These are phyloP conservation scores for Parauchenoglanis punctatus DNA, from an alignment of 2,797 vertebrate species.

Conservation along the genomic window DNA sequence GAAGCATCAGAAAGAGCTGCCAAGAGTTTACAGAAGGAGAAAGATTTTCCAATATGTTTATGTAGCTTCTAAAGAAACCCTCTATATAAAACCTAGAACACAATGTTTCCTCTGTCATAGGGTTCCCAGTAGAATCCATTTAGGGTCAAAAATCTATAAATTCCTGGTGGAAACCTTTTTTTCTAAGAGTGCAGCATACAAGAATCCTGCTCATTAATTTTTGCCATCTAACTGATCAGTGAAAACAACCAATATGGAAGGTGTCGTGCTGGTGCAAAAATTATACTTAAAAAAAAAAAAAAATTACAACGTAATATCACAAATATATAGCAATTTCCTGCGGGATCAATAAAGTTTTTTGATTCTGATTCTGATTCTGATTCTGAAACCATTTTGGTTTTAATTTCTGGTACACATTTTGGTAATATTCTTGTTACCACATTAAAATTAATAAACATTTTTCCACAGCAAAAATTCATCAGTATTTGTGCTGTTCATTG, in stretches of 20 bases:
- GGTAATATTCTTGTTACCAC: background rate
- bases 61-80: background rate
- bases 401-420: background rate
- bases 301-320: too few relatives aligned
- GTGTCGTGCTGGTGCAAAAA: background rate
- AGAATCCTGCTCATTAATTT: background rate
- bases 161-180: background rate
- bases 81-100: background rate
- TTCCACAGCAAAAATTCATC: background rate
- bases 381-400: too few relatives aligned
- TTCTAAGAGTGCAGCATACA: background rate
- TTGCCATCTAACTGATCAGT: background rate
- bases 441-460: background rate
- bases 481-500: background rate
- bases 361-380: too few relatives aligned
- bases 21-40: too few relatives aligned
- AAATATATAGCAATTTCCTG: too few relatives aligned
- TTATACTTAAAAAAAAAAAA: background rate
- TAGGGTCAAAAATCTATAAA: background rate
- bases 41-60: background rate
- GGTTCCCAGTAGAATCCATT: background rate
- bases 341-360: too few relatives aligned
- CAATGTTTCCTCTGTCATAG: background rate
- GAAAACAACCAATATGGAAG: background rate
- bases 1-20: background rate